These are phyloP conservation scores for Ischnura elegans DNA, from an alignment of 2,888 invertebrate species.

Conservation along the genomic window DNA sequence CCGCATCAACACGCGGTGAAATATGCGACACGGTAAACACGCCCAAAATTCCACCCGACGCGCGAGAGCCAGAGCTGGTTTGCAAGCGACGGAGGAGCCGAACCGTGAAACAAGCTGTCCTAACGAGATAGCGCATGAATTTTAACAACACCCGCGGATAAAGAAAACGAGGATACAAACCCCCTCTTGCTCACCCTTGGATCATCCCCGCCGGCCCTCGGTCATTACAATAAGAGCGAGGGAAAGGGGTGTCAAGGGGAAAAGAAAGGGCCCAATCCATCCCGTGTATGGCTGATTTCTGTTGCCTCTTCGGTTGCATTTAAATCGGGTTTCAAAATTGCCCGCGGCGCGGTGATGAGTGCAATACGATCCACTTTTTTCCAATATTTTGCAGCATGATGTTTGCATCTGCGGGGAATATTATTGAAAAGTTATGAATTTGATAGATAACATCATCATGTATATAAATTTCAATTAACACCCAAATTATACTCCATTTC, in stretches of 20 bases:
- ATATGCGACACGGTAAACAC: constrained; percentile 19
- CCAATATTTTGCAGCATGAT: no score
- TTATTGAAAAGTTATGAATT: no score
- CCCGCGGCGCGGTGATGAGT: no score
- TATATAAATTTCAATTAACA: no score
- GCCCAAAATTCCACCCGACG: constrained; percentile 33
- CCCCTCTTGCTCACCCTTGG: neutral
- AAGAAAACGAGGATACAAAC: neutral
- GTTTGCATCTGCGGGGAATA: no score
- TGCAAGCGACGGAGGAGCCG: constrained; percentile 48
- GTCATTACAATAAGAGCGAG: neutral
- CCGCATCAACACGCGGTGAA: neutral
- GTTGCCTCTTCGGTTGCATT: no score
- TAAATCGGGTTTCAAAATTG: no score
- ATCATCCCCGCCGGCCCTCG: neutral
- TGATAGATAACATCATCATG: no score
- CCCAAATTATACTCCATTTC: no score
- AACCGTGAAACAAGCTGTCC: constrained; percentile 57
- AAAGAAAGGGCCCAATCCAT: no score
- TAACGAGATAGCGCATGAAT: constrained; percentile 54
- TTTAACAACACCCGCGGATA: constrained; percentile 48
- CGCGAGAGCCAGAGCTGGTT: constrained; percentile 30
- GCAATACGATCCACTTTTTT: no score
- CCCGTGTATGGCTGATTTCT: no score
- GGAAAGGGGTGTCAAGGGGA: neutral